Conservation (phyloP, 2,888 invertebrate species). For the Melangyna quadrimaculata region DNA sequence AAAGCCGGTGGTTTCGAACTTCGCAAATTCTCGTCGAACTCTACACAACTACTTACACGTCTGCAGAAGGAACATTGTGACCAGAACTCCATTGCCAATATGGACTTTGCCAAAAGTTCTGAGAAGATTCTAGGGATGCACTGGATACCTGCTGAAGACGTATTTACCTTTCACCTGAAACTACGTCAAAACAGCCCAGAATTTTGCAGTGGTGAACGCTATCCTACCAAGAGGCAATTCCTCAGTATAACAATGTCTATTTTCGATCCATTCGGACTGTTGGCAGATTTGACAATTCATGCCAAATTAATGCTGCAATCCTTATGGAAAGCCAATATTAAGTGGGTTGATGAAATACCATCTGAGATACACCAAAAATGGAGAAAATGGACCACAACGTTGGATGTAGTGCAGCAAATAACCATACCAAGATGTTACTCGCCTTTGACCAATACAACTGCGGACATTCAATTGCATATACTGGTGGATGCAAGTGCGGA, state of each 20-base stretch:
- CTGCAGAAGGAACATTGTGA: neutral
- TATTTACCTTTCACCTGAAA: neutral
- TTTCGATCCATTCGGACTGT: neutral
- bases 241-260: conserved; percentile 3
- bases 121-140: conserved; percentile 19
- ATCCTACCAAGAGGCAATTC: conserved; percentile 5
- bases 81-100: neutral
- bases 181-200: neutral
- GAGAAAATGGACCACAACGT: neutral
- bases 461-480: no score
- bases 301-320: no score
- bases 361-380: no score
- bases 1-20: conserved; percentile 13
- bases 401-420: neutral
- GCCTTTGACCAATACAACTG: neutral
- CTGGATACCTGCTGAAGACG: neutral
- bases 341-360: no score
- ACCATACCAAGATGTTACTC: neutral
- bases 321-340: no score
- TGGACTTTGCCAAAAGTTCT: neutral
- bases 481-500: conserved; percentile 1
- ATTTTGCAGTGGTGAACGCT: neutral
- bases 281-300: neutral
- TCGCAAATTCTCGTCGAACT: conserved; percentile 27
- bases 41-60: neutral